phyloP scores from a whole-genome alignment of 2,113 vertebrate species.

The Atractosteus spatula region DNA sequence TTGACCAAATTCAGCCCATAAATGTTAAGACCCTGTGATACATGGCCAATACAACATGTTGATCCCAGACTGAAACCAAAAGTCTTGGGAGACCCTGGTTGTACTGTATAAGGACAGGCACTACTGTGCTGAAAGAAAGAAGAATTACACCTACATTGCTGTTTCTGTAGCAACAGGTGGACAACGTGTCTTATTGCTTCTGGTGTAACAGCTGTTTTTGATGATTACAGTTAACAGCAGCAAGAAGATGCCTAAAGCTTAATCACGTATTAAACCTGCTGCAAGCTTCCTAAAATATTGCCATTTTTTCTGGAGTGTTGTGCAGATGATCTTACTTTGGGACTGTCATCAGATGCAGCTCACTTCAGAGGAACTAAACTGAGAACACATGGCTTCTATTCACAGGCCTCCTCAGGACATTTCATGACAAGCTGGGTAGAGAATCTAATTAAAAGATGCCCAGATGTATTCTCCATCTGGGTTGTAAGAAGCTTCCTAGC shows the following conservation, averaged over 20 bases:
- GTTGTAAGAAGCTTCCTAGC: too few species aligned
- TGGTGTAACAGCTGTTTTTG: neutral
- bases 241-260: too few species aligned
- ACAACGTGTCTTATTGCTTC: too few species aligned
- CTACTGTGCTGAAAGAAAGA: too few species aligned
- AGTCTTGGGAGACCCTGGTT: too few species aligned
- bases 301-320: neutral
- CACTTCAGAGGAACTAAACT: neutral
- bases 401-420: neutral
- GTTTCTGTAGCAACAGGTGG: too few species aligned
- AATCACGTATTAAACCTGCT: neutral
- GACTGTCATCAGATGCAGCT: neutral
- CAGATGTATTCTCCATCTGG: constrained; percentile 5
- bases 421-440: neutral
- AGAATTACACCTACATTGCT: too few species aligned
- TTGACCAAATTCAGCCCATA: too few species aligned
- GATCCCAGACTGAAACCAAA: too few species aligned
- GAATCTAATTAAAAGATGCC: constrained; percentile 8
- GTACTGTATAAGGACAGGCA: too few species aligned
- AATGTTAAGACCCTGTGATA: too few species aligned
- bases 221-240: neutral
- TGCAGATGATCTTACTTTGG: neutral
- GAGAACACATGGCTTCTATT: neutral
- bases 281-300: neutral
- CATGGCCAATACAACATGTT: too few species aligned